Base-by-base conservation (phyloP, 2,888 invertebrate genomes). In the Argyresthia goedartella region DNA sequence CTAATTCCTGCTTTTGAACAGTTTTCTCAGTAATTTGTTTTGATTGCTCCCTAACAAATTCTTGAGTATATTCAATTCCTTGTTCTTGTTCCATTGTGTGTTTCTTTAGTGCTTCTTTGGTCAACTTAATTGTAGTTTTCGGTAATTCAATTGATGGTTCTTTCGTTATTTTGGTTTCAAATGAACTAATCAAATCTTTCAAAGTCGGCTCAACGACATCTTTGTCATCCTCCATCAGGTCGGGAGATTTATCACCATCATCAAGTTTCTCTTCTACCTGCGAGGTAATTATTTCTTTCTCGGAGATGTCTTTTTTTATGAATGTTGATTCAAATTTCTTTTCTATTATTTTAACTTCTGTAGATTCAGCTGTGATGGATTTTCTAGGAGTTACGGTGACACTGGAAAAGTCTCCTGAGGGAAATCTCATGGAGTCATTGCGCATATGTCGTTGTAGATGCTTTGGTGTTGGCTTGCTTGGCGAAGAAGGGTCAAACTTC, bases 211-310 rank as follows among this genome's bases (percentile, higher is more conserved):
- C 88, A n/a, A 89, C 89, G 46, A 82, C 67, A 58, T 87, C 87
- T 64, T 69, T 81, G 59, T 79, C 82, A 46, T 76, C 74, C 56
- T 81, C 79, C 1, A 84, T 69, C 53, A 86, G 66, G 59, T 85
- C 86, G 48, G 82, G 87, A 54, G 73, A 78, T 59, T 68, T 80
- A 62, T 82, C 81, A 51, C 84, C 82, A 57, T 82, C 84, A 7
- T 85, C 84, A 51, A 80, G 61, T 65, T 74, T 76, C 46, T 89
- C 87, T 71, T 87, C 87, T n/a, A 89, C 87, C 71, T 87, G 88
- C 34, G 85, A 81, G 46, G 67, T 82, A 11, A 76, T 77, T 34
- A 79, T 80, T 69, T 85, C 82, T 65, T 86, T 85, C 63, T 84
- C 81, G 8, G 86, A 84, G 54, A 85, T 85, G 1, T 63, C 60